A percentile compares a stretch with the other conserved stretches of the same genome.
Conservation (phyloP, 2,888 invertebrate genomes). For the Rambutsinella grinnellia region DNA sequence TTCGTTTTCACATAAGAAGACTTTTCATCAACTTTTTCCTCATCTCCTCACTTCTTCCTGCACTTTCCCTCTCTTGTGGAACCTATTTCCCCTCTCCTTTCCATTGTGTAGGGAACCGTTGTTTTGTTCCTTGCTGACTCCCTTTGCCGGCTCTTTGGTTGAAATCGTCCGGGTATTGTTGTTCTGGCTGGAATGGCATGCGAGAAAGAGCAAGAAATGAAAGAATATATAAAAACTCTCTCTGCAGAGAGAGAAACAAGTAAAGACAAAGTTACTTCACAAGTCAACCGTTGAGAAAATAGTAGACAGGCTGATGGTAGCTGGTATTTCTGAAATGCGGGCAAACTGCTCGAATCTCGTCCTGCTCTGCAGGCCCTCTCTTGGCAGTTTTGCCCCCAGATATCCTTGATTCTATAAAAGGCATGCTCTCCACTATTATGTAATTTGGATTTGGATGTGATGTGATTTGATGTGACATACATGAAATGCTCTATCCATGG, state of each 20-base stretch:
- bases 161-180: constrained; percentile 39
- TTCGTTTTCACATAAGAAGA: constrained; percentile 31
- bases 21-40: constrained; percentile 48
- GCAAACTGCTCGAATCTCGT: no score
- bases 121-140: constrained; percentile 24
- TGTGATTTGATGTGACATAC: constrained; percentile 44
- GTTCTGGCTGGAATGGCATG: constrained; percentile 8
- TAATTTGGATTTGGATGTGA: constrained; percentile 35
- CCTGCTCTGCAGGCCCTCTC: constrained; percentile 14
- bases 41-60: constrained; percentile 23
- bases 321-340: neutral
- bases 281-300: constrained; percentile 32
- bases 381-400: neutral
- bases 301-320: constrained; percentile 27
- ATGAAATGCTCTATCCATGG: constrained; percentile 21
- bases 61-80: constrained; percentile 12
- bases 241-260: neutral
- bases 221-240: neutral
- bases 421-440: constrained; percentile 28
- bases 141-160: constrained; percentile 29
- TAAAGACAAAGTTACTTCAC: constrained; percentile 20
- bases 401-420: constrained; percentile 25
- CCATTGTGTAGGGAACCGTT: constrained; percentile 10
- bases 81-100: constrained; percentile 24
- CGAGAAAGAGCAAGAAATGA: neutral